Base-by-base conservation (phyloP, 1,140 invertebrate genomes). In the Platyscapa corneri region DNA sequence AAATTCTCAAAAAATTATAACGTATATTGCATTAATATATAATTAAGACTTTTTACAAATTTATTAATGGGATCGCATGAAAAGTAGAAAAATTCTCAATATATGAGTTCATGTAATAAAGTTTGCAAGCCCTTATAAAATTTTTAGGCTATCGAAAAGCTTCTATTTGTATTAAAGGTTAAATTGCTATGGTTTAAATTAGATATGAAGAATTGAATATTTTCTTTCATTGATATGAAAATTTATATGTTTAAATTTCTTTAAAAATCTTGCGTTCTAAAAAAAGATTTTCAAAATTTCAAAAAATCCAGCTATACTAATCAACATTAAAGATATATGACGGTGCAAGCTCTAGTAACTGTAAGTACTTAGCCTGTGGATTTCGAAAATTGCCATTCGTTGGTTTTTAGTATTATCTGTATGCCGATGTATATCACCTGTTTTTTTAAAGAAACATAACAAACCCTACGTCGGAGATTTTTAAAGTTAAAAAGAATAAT, bases 161-260 rank as follows among this genome's bases (percentile, higher is more conserved):
- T 60, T 23, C 2, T 60, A 60, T 27, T 60, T 27, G 23, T 60
- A 27, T 60, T 60, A 1, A 60, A 60, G 14, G 56, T 60, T 27
- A 5, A 60, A 27, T 60, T 23, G 10, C 56, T 10, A 27, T 67
- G 32, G 32, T 67, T 32, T 18, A 53, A 78, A 78, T 84, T 67
- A 84, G 60, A 70, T 56, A 20, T 27, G 65, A 18, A n/a, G 30
- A 77, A 42, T 83, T 49, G 76, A 76, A 83, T 83, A 77, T 65
- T 37, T 14, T 34, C 30, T 34, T 27, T 23, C 6, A 23, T 72
- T 64, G 5, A 7, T 42, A 65, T 10, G 64, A 56, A 70, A 84
- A 76, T 78, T 78, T 78, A 32, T 78, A 84, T 67, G 77, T 83
- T 65, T 67, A 37, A 84, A 53, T 75, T 32, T 32, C 42, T 14